Percentiles rank a stretch among this genome's conserved stretches.
Conservation (phyloP, 2,113 vertebrate genomes). For the Ceratotherium simum region DNA sequence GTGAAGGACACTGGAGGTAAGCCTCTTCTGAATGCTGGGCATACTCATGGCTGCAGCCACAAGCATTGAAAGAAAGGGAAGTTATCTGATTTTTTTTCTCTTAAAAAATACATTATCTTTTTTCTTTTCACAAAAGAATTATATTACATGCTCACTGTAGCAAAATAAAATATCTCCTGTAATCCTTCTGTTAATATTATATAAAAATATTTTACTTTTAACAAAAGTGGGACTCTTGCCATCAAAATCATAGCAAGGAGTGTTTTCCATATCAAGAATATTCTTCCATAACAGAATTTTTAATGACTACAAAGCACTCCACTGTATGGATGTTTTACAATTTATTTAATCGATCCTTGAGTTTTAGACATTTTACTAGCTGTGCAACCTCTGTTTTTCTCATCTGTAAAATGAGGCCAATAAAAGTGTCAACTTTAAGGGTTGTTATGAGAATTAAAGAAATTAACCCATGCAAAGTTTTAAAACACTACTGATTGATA, state of each 20-base stretch:
- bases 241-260: neutral
- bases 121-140: neutral
- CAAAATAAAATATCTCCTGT: neutral
- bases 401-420: neutral
- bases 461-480: neutral
- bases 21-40: neutral
- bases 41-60: accelerated
- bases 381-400: neutral
- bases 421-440: neutral
- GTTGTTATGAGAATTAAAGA: neutral
- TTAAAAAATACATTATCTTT: neutral
- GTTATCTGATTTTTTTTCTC: neutral
- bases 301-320: neutral
- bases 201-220: neutral
- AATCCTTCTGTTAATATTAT: neutral
- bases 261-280: neutral
- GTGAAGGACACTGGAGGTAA: neutral
- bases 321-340: neutral
- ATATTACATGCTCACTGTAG: neutral
- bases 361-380: neutral
- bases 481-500: neutral
- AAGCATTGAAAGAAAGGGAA: neutral
- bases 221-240: neutral
- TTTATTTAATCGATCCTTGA: neutral
- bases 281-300: neutral